Base-by-base conservation (phyloP, 2,113 vertebrate genomes). In the Nannospalax galili region DNA sequence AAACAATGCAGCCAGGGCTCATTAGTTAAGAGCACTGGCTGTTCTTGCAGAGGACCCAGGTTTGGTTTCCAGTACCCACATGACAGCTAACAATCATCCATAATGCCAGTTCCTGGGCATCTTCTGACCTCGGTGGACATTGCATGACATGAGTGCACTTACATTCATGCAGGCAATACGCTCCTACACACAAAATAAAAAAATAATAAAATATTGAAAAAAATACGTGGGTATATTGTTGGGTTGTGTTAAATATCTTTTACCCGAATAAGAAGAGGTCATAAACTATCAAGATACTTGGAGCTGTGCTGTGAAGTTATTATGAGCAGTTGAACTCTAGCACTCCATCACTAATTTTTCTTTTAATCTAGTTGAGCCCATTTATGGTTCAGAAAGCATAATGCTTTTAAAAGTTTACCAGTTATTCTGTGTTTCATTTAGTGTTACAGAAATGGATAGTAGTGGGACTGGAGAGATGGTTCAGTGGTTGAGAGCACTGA, bases 371-470 rank as follows among this genome's bases (percentile, higher is more conserved):
- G 58, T 35, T n/a, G 17, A 94, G 52, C 9, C 80, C 62, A 77
- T 48, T 72, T 56, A 69, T 52, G 75, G n/a, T 28, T 26, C 17
- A 91, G 72, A 73, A 79, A 67, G n/a, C 32, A n/a, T 6, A 56
- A 35, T 91, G 56, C 17, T 80, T 91, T 60, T 3, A n/a, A 91
- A 88, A 20, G 3, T 40, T 4, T 75, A 28, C 48, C 73, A 77
- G 19, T 80, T 70, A 94, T 52, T 62, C 14, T 65, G 72, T 82
- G 52, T 91, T 93, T 92, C 14, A 74, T 70, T 64, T 79, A 82
- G 4, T 7, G 19, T 45, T 93, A 37, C 28, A 67, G 62, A 93
- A 87, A 88, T 72, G 35, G 32, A 37, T 37, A 74, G 52, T 87
- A 26, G 62, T 88, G 67, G 45, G n/a, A n/a, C n/a, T n/a, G n/a